These are phyloP conservation scores for Drosophila diplacantha DNA, from an alignment of 2,888 invertebrate species.

Conservation along the genomic window DNA sequence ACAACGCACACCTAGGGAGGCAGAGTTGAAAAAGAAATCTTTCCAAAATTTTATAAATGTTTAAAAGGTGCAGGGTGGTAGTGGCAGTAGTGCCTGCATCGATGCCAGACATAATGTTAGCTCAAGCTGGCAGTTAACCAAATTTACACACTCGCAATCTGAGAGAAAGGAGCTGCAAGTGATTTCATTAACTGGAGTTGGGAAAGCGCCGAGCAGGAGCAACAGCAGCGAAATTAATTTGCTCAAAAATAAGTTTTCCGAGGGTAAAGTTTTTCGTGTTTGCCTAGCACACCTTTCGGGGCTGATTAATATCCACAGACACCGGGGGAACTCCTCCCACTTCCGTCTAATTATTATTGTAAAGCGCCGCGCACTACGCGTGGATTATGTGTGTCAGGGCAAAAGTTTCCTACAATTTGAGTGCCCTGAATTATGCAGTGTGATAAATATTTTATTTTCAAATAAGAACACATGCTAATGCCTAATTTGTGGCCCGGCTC, in stretches of 20 bases:
- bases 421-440: conserved; percentile 56
- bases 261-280: conserved; percentile 60
- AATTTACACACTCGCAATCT: conserved; percentile 63
- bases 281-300: conserved; percentile 35
- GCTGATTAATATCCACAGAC: conserved; percentile 31
- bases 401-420: conserved; percentile 27
- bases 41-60: conserved; percentile 32
- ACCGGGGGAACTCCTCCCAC: not conserved
- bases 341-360: conserved; percentile 58
- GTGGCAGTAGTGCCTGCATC: conserved; percentile 10
- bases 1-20: conserved; percentile 27
- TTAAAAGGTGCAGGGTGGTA: conserved; percentile 20
- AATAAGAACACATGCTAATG: conserved; percentile 58
- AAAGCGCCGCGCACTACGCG: not conserved
- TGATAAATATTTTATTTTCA: conserved; percentile 29
- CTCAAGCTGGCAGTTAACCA: conserved; percentile 67
- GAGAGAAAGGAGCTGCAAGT: conserved; percentile 56
- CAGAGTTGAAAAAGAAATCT: conserved; percentile 21
- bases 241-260: conserved; percentile 70
- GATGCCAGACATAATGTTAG: conserved; percentile 56
- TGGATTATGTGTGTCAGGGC: conserved; percentile 27
- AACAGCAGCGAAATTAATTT: conserved; percentile 66
- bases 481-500: conserved; percentile 43
- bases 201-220: conserved; percentile 21
- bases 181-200: conserved; percentile 76